phyloP scores from a whole-genome alignment of 1,140 invertebrate species.

The Drosophila mojavensis region DNA sequence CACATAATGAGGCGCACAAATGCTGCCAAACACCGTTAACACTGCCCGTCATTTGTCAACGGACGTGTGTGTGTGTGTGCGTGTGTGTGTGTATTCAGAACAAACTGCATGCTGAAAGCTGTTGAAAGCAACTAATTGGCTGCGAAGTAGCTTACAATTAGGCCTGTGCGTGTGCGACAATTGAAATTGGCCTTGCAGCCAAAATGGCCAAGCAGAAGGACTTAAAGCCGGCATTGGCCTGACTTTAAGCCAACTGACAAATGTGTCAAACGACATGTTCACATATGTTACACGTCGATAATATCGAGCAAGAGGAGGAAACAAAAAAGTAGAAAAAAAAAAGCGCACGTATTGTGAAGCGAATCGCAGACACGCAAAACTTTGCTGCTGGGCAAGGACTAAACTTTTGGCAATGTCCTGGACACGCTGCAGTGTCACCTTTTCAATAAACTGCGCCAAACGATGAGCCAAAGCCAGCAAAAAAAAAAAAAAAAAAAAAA shows the following conservation, averaged over 20 bases:
- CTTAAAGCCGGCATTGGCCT: slow-evolving; percentile 8
- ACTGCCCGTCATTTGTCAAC: slow-evolving; percentile 78
- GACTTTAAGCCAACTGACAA: slow-evolving; percentile 78
- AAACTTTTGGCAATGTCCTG: slow-evolving; percentile 62
- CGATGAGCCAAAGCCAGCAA: slow-evolving; percentile 39
- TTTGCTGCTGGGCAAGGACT: slow-evolving; percentile 39
- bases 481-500: slow-evolving; percentile 14
- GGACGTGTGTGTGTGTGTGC: slow-evolving; percentile 34
- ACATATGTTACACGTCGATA: slow-evolving; percentile 79
- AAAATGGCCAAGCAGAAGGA: neutral
- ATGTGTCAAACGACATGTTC: slow-evolving; percentile 80
- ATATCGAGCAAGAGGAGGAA: slow-evolving; percentile 51
- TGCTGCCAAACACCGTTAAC: slow-evolving; percentile 81
- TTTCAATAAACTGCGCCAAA: slow-evolving; percentile 77
- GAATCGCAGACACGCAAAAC: slow-evolving; percentile 32
- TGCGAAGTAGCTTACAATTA: slow-evolving; percentile 67
- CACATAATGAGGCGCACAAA: slow-evolving; percentile 81
- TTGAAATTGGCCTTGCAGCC: slow-evolving; percentile 45
- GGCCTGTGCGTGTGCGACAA: slow-evolving; percentile 48
- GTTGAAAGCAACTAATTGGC: slow-evolving; percentile 78
- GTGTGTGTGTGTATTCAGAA: slow-evolving; percentile 14
- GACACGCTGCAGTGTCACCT: slow-evolving; percentile 68
- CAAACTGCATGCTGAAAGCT: slow-evolving; percentile 37
- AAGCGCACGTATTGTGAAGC: neutral
- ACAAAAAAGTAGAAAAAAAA: neutral